Percentiles rank a stretch among this genome's conserved stretches.
Conservation (phyloP, 2,113 vertebrate genomes). For the chimpanzee (Pan troglodytes) region NHGRI_mPanTro3-v2.1_pri NC_072418.2:47607501-47608000, state of each 20-base stretch:
- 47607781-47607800: neutral
- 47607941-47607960: too few relatives aligned
- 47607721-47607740: too few relatives aligned
- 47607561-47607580: neutral
- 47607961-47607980: too few relatives aligned
- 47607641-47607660: fast-evolving
- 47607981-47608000: too few relatives aligned
- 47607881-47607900: too few relatives aligned
- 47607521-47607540: neutral
- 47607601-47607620: neutral
- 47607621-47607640: too few relatives aligned
- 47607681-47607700: neutral
- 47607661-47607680: neutral
- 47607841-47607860: neutral
- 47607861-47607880: neutral
- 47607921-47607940: too few relatives aligned
- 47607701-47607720: neutral
- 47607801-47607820: fast-evolving
- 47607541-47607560: neutral
- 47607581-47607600: neutral
- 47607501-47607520: neutral
- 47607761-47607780: neutral
- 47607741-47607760: neutral
- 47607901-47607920: too few relatives aligned
- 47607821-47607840: neutral